phyloP scores from a whole-genome alignment of 2,113 vertebrate species.

The Pipra filicauda region DNA sequence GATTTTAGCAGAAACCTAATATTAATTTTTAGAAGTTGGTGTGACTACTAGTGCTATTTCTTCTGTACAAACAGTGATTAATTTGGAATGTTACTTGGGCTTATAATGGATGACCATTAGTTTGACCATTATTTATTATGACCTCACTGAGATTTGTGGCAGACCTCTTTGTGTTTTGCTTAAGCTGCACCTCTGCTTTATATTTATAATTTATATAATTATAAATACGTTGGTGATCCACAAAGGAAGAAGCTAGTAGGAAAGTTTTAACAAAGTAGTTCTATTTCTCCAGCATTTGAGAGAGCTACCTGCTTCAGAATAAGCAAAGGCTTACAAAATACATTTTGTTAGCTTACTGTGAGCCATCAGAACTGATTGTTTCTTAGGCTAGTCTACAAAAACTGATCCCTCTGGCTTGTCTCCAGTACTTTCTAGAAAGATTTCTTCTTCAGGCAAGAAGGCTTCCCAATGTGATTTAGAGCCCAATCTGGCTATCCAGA shows the following conservation, averaged over 20 bases:
- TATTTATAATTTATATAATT: accelerated
- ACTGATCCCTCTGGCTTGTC: not conserved
- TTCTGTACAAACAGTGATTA: not conserved
- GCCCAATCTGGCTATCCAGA: not conserved
- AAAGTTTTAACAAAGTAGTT: not conserved
- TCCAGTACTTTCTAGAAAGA: not conserved
- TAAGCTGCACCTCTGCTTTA: not conserved
- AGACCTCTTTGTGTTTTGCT: not conserved
- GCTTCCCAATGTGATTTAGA: not conserved
- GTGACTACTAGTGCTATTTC: not conserved
- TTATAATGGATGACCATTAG: not conserved
- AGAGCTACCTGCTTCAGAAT: not conserved
- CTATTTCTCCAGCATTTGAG: not conserved
- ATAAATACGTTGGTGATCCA: not conserved
- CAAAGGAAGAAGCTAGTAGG: not conserved
- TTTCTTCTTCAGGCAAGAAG: not conserved
- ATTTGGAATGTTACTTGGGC: not conserved
- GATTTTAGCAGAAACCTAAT: not conserved
- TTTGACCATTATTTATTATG: not conserved
- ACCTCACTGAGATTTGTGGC: not conserved
- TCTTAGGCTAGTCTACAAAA: not conserved
- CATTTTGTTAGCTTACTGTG: not conserved
- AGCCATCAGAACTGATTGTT: not conserved
- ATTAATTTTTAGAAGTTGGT: not conserved
- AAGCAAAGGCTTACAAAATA: not conserved